A percentile compares a stretch with the other conserved stretches of the same genome.
phyloP scores from a whole-genome alignment of 2,113 vertebrate species.

The Neodontobutis hainanensis region DNA sequence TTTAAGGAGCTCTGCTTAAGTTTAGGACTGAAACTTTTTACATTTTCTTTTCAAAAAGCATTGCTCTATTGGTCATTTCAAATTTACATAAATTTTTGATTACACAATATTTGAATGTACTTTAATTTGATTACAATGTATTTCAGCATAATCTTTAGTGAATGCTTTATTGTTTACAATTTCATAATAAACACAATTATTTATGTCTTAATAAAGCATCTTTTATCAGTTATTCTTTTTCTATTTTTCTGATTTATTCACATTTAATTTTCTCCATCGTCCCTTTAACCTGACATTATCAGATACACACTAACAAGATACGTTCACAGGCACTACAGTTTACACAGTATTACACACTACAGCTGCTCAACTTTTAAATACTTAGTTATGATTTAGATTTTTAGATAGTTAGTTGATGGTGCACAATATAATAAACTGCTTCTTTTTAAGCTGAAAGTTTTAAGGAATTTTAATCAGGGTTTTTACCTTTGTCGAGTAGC shows the following conservation, averaged over 20 bases:
- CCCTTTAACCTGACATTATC: conserved; percentile 99
- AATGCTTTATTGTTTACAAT: conserved; percentile 95
- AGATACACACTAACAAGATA: conserved; percentile 97
- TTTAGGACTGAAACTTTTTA: conserved; percentile 92
- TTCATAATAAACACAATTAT: conserved; percentile 83
- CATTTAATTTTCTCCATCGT: conserved; percentile 97
- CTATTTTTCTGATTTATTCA: conserved; percentile 95
- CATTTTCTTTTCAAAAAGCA: conserved; percentile 83
- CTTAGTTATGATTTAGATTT: conserved; percentile 99
- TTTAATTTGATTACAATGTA: conserved; percentile 71
- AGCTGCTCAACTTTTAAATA: conserved; percentile 92
- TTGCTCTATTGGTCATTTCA: conserved; percentile 71
- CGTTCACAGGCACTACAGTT: conserved; percentile 88
- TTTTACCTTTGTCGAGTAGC: conserved; percentile 99
- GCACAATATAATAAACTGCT: conserved; percentile 92
- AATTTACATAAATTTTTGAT: conserved; percentile 75
- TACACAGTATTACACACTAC: conserved; percentile 97
- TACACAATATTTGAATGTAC: conserved; percentile 65
- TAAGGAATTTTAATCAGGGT: conserved; percentile 99
- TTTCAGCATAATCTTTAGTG: conserved; percentile 84
- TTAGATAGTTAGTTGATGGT: conserved; percentile 99
- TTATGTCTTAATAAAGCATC: conserved; percentile 85
- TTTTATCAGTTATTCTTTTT: conserved; percentile 89
- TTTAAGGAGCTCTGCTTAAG: conserved; percentile 91
- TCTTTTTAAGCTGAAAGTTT: conserved; percentile 82